A percentile compares a stretch with the other conserved stretches of the same genome.
These are phyloP conservation scores for Ditylenchus weischeri DNA, from an alignment of 2,888 invertebrate species.

Conservation along the genomic window DNA sequence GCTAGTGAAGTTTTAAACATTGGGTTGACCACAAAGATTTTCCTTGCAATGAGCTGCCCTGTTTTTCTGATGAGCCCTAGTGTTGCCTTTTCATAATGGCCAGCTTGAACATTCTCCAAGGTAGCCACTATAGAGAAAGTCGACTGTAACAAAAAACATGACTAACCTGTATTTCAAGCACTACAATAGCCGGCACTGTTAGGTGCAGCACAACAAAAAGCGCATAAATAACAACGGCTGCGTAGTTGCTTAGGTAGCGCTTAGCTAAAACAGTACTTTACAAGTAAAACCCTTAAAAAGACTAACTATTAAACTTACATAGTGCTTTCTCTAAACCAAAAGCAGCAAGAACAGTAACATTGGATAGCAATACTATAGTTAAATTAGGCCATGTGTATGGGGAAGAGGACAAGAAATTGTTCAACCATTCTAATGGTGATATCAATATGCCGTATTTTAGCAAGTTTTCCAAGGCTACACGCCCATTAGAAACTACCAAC, in stretches of 20 bases:
- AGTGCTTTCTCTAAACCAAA: conserved; percentile 70
- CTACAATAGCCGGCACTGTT: conserved; percentile 67
- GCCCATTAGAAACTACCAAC: conserved; percentile 75
- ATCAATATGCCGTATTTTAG: conserved; percentile 89
- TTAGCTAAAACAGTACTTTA: conserved; percentile 8
- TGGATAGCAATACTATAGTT: conserved; percentile 70
- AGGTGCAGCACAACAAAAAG: conserved; percentile 75
- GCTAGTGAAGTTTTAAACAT: too few relatives aligned
- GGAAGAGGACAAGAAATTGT: conserved; percentile 69
- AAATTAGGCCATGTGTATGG: conserved; percentile 64
- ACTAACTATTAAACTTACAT: background rate
- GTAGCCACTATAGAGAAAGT: too few relatives aligned
- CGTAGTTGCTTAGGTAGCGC: conserved; percentile 58
- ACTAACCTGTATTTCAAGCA: conserved; percentile 30
- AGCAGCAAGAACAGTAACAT: conserved; percentile 75
- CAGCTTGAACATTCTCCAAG: too few relatives aligned
- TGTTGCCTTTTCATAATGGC: too few relatives aligned
- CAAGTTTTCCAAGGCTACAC: conserved; percentile 80
- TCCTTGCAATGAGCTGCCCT: too few relatives aligned
- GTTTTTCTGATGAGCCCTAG: too few relatives aligned
- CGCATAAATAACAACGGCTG: conserved; percentile 74
- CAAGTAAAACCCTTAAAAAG: background rate
- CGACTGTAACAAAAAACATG: too few relatives aligned
- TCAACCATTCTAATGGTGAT: conserved; percentile 80
- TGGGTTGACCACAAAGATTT: too few relatives aligned